Evolutionary conservation across 2,888 invertebrate species (phyloP), one percentile per base, ranked within the genome.

Genomic region (Zaprionus obscuricornis): DNA sequence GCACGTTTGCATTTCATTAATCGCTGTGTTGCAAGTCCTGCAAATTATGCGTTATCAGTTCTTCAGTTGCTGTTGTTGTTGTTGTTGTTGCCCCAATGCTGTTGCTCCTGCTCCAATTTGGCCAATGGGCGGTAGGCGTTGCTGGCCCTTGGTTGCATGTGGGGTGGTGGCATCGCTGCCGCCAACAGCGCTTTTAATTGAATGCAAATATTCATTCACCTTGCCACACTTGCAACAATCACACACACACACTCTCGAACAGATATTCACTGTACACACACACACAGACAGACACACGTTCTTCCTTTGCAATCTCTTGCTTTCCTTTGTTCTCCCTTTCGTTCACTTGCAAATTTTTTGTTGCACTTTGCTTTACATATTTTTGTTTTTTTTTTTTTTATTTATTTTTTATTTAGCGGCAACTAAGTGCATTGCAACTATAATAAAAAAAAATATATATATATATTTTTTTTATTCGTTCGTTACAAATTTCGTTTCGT

Each of bases 171-270:
- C 84, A 78, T 83, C 50, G 54, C 56, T 69, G 82, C 77, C 77
- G 74, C 85, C 74, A 56, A 60, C 49, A 60, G 63, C 54, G 29
- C 57, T 71, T 65, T 73, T 71, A 71, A 71, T 71, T 73, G 74
- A 73, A 71, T 73, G 71, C 74, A 71, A 71, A 71, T 71, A 71
- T 71, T 65, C 69, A 71, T 71, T 73, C 54, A 71, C 71, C 65
- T 3, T 66, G 52, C 43, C 54, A 66, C 60, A 55, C 33, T 50
- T 20, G 14, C 10, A 24, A 24, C 24, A 24, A 8, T 27, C n/a
- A 34, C 55, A 34, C 47, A 50, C 50, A 20, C 34, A 47, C 1
- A 33, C 10, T 2, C 10, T 14, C 13, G 4, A 13, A 33, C 5
- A 8, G 33, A 13, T 3, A 33, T 4, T 6, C n/a, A n/a, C n/a